Evolutionary conservation across 2,113 vertebrate genomes (phyloP).

Genomic region (Atherinomorus stipes): DNA sequence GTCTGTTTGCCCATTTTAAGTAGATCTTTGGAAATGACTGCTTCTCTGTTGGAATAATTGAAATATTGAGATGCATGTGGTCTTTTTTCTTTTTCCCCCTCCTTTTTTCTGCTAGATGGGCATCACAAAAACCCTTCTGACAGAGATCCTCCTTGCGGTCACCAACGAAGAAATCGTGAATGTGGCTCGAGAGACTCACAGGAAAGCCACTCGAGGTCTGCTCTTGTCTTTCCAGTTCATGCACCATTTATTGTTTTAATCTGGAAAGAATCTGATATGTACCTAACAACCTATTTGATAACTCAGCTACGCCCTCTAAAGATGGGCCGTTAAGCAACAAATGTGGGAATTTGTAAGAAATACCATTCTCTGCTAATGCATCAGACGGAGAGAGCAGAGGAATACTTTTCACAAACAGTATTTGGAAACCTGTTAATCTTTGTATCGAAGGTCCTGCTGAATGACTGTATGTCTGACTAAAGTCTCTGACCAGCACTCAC

Average conservation of each 20-base stretch:
- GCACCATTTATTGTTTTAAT: conserved; percentile 53
- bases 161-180: conserved; percentile 97
- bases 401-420: conserved; percentile 37
- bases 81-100: conserved; percentile 10
- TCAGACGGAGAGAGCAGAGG: conserved; percentile 61
- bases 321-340: conserved; percentile 28
- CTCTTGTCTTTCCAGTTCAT: conserved; percentile 60
- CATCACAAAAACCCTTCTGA: conserved; percentile 96
- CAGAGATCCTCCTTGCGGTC: conserved; percentile 96
- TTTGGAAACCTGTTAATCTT: conserved; percentile 41
- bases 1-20: conserved; percentile 72
- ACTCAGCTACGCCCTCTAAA: conserved; percentile 40
- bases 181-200: conserved; percentile 93
- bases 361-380: conserved; percentile 81
- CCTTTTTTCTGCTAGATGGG: conserved; percentile 82
- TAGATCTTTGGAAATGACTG: neutral
- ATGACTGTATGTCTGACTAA: conserved; percentile 49
- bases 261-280: conserved; percentile 52
- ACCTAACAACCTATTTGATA: conserved; percentile 7
- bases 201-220: conserved; percentile 98
- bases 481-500: conserved; percentile 51
- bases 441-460: conserved; percentile 53
- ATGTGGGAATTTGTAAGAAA: conserved; percentile 37
- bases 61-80: neutral
- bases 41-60: neutral